phyloP scores from a whole-genome alignment of 2,113 vertebrate genomes.

The Macheiramphus alcinus region DNA sequence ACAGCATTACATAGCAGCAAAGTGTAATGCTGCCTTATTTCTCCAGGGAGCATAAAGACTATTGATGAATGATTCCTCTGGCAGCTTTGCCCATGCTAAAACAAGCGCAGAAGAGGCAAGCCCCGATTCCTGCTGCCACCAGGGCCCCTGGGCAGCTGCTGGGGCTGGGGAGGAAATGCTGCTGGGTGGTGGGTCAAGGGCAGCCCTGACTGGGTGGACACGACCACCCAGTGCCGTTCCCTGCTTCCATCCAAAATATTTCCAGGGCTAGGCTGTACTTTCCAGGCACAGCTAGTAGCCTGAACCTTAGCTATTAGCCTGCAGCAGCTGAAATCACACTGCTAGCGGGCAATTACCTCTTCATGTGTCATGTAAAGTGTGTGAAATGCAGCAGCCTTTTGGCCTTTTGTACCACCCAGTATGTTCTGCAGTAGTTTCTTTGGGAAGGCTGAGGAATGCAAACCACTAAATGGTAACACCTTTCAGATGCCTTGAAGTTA shows the following conservation, averaged over 20 bases:
- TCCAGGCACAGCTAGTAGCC: not conserved
- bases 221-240: not conserved
- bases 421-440: not conserved
- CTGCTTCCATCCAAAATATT: not conserved
- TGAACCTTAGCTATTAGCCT: not conserved
- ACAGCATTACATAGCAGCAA: not conserved
- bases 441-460: not conserved
- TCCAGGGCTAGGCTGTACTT: not conserved
- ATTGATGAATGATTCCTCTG: not conserved
- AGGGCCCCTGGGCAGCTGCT: accelerated
- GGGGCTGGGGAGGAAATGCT: accelerated
- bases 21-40: not conserved
- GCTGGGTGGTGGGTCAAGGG: not conserved
- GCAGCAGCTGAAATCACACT: not conserved
- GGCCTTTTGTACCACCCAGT: not conserved
- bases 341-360: not conserved
- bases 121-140: not conserved
- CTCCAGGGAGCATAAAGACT: not conserved
- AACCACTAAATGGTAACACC: not conserved
- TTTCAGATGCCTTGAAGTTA: not conserved
- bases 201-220: not conserved
- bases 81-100: not conserved
- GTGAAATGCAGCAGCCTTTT: not conserved
- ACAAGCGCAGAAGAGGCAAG: not conserved
- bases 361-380: not conserved